Evolutionary conservation across 1,140 invertebrate genomes (phyloP), one percentile per base, ranked within the genome.

Genomic region (Conopomorpha cramerella): DNA sequence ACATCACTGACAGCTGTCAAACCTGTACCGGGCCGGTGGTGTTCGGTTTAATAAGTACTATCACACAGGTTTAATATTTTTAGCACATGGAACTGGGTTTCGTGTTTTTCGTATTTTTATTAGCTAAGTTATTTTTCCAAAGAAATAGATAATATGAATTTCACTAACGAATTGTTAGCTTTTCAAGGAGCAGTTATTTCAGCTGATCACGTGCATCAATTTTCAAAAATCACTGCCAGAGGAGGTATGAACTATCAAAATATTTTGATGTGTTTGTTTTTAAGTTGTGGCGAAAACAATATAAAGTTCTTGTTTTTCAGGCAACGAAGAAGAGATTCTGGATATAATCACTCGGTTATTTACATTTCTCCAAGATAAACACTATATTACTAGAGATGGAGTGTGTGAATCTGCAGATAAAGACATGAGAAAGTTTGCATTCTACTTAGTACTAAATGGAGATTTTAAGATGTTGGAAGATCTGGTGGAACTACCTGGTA

Each of bases 61-160:
- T n/a, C n/a, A n/a, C n/a, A n/a, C n/a, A n/a, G n/a, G n/a, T n/a
- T n/a, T n/a, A n/a, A n/a, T n/a, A n/a, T n/a, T n/a, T n/a, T n/a
- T n/a, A n/a, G n/a, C n/a, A n/a, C n/a, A n/a, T n/a, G n/a, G n/a
- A n/a, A n/a, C n/a, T n/a, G n/a, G n/a, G n/a, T n/a, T n/a, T n/a
- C n/a, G n/a, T n/a, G n/a, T n/a, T n/a, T n/a, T n/a, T n/a, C n/a
- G n/a, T n/a, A n/a, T n/a, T n/a, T n/a, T n/a, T n/a, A n/a, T n/a
- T n/a, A n/a, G n/a, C n/a, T n/a, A n/a, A n/a, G n/a, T n/a, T n/a
- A n/a, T n/a, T n/a, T n/a, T n/a, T n/a, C n/a, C n/a, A n/a, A n/a
- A n/a, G n/a, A n/a, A n/a, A n/a, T n/a, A n/a, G n/a, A n/a, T n/a
- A 47, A 35, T 38, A 66, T 71, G 64, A 55, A 73, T 41, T 65